Base-by-base conservation (phyloP, 2,888 invertebrate species). In the Pilophorus perplexus region DNA sequence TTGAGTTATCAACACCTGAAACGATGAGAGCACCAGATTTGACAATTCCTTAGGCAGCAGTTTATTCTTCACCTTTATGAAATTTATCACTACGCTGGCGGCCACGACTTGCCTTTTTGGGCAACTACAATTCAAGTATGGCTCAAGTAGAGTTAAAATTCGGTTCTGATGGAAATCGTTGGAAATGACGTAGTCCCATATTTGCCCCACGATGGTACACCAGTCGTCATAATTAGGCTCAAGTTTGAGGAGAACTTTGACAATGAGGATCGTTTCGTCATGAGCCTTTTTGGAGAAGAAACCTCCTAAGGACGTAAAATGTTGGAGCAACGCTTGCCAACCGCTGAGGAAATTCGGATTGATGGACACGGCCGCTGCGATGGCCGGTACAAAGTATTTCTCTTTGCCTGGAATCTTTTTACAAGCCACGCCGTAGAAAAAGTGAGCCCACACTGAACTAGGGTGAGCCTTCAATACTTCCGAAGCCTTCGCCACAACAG, bases 291-390 rank as follows among this genome's bases (percentile, higher is more conserved):
- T 14, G 27, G 8, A 8, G 27, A 52, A 64, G 14, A 64, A 37
- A n/a, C 64, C 64, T 16, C 64, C 64, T 18, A 23, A 38, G 2
- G 50, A 38, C n/a, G 18, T 38, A 22, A 25, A 64, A 52, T 64
- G 52, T 18, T 54, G 50, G 40, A 22, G 64, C 64, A 64, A 22
- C 16, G 64, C 64, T 40, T 64, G 52, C 64, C 64, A 64, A 0
- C 52, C 64, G 38, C 52, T 52, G 27, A 64, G 50, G 40, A 64
- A 64, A 52, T 64, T 64, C 10, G 64, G 64, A 52, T 64, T 64
- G 4, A 64, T 33, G 52, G 38, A 16, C 33, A 64, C 38, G 2
- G 64, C 42, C 18, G 38, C 38, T 2, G 50, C 22, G 12, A 64
- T 20, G 1, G 64, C 52, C 2, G 50, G 50, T 4, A 54, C 64